These are phyloP conservation scores for Pteropus rufus DNA, from an alignment of 2,797 vertebrate genomes.

Conservation along the genomic window DNA sequence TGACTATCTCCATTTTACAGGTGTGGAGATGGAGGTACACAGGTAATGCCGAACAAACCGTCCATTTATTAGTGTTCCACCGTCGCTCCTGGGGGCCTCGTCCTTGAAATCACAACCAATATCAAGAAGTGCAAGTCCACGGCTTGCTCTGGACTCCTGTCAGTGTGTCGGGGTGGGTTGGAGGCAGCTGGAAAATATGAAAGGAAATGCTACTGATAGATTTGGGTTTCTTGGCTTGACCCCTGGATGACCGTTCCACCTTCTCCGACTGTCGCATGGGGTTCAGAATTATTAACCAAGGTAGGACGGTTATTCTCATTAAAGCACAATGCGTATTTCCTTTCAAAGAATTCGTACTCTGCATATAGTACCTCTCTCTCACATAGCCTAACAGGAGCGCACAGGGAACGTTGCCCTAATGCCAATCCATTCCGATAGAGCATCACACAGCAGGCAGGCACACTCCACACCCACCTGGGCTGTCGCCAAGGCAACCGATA, in stretches of 20 bases:
- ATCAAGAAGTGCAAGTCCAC: background rate
- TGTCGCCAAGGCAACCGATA: constrained; percentile 28
- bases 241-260: background rate
- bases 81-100: background rate
- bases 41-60: background rate
- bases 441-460: background rate
- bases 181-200: background rate
- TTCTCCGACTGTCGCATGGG: background rate
- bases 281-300: background rate
- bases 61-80: background rate
- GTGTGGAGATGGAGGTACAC: background rate
- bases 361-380: background rate
- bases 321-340: background rate
- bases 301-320: background rate
- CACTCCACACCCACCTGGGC: background rate
- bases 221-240: background rate
- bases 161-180: background rate
- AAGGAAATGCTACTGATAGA: background rate
- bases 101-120: background rate
- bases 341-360: background rate
- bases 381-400: background rate
- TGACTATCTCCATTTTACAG: background rate
- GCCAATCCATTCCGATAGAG: background rate
- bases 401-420: background rate
- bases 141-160: background rate